phyloP scores from a whole-genome alignment of 2,797 vertebrate genomes.

The Peromyscus aztecus region DNA sequence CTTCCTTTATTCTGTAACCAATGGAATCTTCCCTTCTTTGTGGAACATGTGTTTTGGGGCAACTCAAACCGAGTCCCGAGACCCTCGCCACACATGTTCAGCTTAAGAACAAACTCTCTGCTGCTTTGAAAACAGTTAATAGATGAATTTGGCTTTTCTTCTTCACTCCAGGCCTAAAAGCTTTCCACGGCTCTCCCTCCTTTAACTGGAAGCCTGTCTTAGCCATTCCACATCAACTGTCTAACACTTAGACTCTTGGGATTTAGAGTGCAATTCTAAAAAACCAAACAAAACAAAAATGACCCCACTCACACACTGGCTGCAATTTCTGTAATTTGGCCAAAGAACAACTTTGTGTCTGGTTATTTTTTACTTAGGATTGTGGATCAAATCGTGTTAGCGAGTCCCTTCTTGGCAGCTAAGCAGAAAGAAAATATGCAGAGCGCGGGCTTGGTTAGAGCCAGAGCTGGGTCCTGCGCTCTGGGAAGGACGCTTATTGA shows the following conservation, averaged over 20 bases:
- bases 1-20: background rate
- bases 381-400: conserved; percentile 62
- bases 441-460: conserved; percentile 32
- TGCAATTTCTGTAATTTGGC: conserved; percentile 60
- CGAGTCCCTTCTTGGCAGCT: conserved; percentile 42
- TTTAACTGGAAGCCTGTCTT: conserved; percentile 14
- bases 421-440: conserved; percentile 35
- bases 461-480: background rate
- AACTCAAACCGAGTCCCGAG: background rate
- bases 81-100: background rate
- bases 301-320: conserved; percentile 16
- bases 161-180: background rate
- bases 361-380: conserved; percentile 61
- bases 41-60: no score
- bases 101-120: background rate
- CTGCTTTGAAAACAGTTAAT: background rate
- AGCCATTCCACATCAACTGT: conserved; percentile 4
- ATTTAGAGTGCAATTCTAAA: conserved; percentile 32
- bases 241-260: conserved; percentile 36
- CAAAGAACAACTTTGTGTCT: conserved; percentile 62
- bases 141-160: conserved; percentile 35
- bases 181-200: background rate
- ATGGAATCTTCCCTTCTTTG: background rate
- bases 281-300: background rate
- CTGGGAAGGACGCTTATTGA: background rate